Base-by-base conservation (phyloP, 2,797 vertebrate genomes). In the Paratrypauchen microcephalus region DNA sequence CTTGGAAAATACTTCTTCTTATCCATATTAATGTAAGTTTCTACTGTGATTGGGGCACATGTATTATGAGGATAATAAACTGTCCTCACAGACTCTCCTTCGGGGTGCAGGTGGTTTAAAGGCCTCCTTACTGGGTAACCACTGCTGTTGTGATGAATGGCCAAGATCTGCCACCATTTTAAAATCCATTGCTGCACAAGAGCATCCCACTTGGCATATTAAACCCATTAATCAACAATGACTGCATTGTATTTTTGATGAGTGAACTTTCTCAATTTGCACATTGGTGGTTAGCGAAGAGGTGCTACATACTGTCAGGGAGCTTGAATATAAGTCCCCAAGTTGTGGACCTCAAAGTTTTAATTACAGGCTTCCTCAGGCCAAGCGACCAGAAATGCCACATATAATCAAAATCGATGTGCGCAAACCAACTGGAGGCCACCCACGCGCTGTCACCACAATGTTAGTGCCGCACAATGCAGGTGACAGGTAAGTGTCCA, bases 281-380 rank as follows among this genome's bases (percentile, higher is more conserved):
- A 72, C 41, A 59, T 54, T 41, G 39, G 39, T n/a, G n/a, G 32
- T 16, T 11, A 13, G 55, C 12, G 16, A 28, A 5, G 62, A 64
- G 2, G 0, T 55, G 73, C 48, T 9, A 19, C 24, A 41, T 3
- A 41, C 6, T 1, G 6, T 18, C 28, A 36, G 19, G 26, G 19
- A 65, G 24, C 24, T 19, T n/a, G 13, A 19, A 30, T 65, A 9
- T n/a, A 26, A 65, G 16, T 28, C 7, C 8, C 23, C 62, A 28
- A 48, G 63, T 19, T 30, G 24, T 50, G 62, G 30, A 71, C 71
- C 66, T 65, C 68, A 61, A 19, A 78, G 58, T 77, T 88, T 78
- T 83, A 87, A 86, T 88, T 79, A 84, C 68, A 77, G 66, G 72
- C 66, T 78, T 82, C 71, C 60, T 68, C 60, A 24, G 68, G 65